Conservation (phyloP, 2,888 invertebrate genomes). For the Myopa testacea region DNA sequence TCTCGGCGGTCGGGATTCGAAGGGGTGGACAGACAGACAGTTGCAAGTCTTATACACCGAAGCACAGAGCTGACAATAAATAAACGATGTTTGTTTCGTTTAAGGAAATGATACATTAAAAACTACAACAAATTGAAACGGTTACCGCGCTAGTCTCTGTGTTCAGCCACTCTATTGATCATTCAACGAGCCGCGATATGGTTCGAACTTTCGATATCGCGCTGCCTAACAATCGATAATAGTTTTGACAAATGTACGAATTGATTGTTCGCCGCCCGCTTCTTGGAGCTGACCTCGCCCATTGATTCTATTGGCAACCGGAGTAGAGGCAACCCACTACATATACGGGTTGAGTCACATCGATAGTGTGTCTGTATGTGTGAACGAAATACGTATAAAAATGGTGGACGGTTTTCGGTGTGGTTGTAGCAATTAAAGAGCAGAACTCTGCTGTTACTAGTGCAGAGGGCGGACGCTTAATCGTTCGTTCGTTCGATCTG, state of each 20-base stretch:
- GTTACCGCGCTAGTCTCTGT: no score
- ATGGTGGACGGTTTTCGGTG: neutral
- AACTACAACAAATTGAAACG: no score
- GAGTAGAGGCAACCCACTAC: neutral
- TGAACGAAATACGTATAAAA: neutral
- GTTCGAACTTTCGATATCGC: conserved; percentile 31
- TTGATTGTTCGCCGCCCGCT: conserved; percentile 39
- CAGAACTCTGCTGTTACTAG: neutral
- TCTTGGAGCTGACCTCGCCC: conserved; percentile 9
- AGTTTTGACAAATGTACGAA: conserved; percentile 46
- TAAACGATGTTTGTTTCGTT: neutral
- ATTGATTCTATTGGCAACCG: conserved; percentile 16
- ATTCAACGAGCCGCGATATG: no score
- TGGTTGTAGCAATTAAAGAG: neutral
- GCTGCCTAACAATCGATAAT: conserved; percentile 42
- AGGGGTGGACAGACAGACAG: neutral
- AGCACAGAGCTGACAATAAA: no score
- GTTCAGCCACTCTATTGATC: no score
- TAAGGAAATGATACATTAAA: neutral
- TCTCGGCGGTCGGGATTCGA: no score
- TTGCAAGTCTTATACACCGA: no score
- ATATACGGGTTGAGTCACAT: neutral
- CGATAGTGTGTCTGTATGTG: neutral
- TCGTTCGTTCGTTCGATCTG: neutral
- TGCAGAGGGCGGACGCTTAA: neutral